phyloP scores from a whole-genome alignment of 2,797 vertebrate species.

The Amniataba percoides region DNA sequence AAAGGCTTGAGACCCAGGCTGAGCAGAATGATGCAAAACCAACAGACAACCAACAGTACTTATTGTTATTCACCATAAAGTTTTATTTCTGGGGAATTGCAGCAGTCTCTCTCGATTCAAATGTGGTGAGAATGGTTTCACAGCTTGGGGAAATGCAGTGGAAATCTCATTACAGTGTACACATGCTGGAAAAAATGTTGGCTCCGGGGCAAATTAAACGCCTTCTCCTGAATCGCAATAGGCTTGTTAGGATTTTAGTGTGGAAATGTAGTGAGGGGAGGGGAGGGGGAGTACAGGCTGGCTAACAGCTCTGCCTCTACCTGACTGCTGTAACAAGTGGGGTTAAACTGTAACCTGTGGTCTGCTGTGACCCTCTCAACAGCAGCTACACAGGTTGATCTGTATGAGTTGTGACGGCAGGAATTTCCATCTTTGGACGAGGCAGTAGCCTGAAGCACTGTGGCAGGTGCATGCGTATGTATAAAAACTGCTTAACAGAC shows the following conservation, averaged over 20 bases:
- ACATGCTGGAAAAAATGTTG: slow-evolving; percentile 73
- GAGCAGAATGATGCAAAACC: slow-evolving; percentile 61
- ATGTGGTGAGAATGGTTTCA: slow-evolving; percentile 68
- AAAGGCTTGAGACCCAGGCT: slow-evolving; percentile 38
- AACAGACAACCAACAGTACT: slow-evolving; percentile 56
- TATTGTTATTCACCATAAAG: slow-evolving; percentile 76
- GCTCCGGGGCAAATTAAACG: slow-evolving; percentile 78
- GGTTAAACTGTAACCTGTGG: slow-evolving; percentile 73
- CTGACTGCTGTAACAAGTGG: slow-evolving; percentile 67
- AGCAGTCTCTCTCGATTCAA: slow-evolving; percentile 65
- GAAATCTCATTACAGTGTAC: slow-evolving; percentile 81
- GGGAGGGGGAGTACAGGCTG: not conserved
- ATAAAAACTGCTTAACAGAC: slow-evolving; percentile 14
- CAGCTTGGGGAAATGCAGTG: slow-evolving; percentile 74
- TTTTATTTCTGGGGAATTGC: slow-evolving; percentile 73
- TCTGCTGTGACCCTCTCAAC: slow-evolving; percentile 52
- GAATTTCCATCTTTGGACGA: slow-evolving; percentile 55
- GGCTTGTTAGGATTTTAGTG: slow-evolving; percentile 78
- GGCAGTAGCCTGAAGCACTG: slow-evolving; percentile 38
- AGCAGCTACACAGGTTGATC: slow-evolving; percentile 49
- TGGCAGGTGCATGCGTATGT: slow-evolving; percentile 45
- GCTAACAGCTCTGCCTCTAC: slow-evolving; percentile 48
- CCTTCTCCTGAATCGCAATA: slow-evolving; percentile 77
- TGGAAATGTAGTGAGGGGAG: slow-evolving; percentile 61
- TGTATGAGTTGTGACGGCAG: slow-evolving; percentile 64